Conservation (phyloP, 2,888 invertebrate genomes). For the Sycophila texana region DNA sequence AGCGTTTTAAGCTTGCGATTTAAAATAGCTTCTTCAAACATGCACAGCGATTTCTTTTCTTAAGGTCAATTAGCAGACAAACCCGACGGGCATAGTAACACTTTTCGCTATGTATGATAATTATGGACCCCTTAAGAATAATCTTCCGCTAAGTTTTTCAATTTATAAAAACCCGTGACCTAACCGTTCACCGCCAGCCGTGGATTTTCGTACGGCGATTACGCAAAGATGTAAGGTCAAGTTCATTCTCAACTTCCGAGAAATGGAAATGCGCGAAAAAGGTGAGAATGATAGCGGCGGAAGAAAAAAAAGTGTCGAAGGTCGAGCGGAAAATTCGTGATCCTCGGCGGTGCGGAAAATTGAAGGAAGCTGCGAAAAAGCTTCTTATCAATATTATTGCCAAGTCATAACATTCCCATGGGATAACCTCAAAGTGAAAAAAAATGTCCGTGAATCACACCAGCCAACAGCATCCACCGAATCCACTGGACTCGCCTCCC, state of each 20-base stretch:
- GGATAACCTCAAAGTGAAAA: background rate
- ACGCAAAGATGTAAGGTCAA: conserved; percentile 9
- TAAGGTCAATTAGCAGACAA: too few relatives aligned
- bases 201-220: conserved; percentile 30
- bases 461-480: background rate
- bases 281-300: background rate
- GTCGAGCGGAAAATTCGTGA: background rate
- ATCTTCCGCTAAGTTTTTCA: conserved; percentile 16
- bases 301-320: background rate
- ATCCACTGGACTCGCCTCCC: background rate
- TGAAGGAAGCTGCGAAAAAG: too few relatives aligned
- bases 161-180: too few relatives aligned
- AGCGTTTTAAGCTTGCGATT: too few relatives aligned
- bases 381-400: background rate
- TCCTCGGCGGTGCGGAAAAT: background rate
- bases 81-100: too few relatives aligned
- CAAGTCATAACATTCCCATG: background rate
- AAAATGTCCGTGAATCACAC: background rate
- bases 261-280: background rate
- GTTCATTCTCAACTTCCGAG: background rate
- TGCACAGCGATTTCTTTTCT: too few relatives aligned
- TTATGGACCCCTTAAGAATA: background rate
- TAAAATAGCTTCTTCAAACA: too few relatives aligned
- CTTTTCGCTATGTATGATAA: background rate
- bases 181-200: too few relatives aligned